These are phyloP conservation scores for Isoperla grammatica DNA, from an alignment of 2,888 invertebrate genomes.

Conservation along the genomic window DNA sequence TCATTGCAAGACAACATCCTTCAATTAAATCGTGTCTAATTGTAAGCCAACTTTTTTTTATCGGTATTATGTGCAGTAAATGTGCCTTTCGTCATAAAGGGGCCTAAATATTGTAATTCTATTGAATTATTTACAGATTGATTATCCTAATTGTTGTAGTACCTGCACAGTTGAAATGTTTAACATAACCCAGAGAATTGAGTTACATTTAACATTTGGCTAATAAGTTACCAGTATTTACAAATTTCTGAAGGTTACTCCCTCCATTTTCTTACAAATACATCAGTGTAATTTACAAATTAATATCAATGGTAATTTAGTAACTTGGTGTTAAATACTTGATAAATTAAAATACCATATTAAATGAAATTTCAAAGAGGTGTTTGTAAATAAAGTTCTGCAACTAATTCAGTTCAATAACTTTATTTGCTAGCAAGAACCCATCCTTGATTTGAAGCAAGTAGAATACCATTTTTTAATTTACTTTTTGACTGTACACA, in stretches of 20 bases:
- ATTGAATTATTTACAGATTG: neutral
- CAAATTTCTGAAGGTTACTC: neutral
- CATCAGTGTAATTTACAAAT: slow-evolving; percentile 20
- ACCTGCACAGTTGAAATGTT: too few species aligned
- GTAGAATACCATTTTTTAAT: too few species aligned
- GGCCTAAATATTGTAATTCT: slow-evolving; percentile 4
- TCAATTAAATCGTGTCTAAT: too few species aligned
- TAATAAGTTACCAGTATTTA: too few species aligned
- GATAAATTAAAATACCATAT: slow-evolving; percentile 20
- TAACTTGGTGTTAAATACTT: slow-evolving; percentile 26
- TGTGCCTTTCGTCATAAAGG: slow-evolving; percentile 7
- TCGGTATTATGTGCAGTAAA: slow-evolving; percentile 4
- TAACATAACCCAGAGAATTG: too few species aligned
- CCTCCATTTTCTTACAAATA: slow-evolving; percentile 7
- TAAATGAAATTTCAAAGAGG: slow-evolving; percentile 31
- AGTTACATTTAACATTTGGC: too few species aligned
- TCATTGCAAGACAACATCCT: too few species aligned
- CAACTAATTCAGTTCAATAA: slow-evolving; percentile 29
- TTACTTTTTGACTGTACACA: too few species aligned
- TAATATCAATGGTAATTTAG: slow-evolving; percentile 24
- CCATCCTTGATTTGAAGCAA: too few species aligned
- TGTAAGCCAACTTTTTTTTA: too few species aligned
- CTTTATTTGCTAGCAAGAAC: slow-evolving; percentile 9
- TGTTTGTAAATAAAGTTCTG: slow-evolving; percentile 39
- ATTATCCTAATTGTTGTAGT: too few species aligned